These are phyloP conservation scores for Spilogale gracilis DNA, from an alignment of 2,113 vertebrate species.

Conservation along the genomic window DNA sequence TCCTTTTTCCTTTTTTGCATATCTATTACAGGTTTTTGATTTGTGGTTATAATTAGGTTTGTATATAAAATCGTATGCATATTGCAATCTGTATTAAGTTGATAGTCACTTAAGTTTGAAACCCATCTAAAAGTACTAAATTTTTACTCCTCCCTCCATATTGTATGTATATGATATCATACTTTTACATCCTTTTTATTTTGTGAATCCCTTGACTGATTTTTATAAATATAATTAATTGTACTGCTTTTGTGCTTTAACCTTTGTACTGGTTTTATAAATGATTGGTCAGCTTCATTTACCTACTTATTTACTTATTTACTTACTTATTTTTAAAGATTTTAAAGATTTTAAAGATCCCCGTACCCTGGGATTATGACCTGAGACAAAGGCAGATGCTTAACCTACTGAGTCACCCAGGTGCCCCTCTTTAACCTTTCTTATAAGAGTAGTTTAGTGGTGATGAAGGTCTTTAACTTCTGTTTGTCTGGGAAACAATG, in stretches of 20 bases:
- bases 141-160: background rate
- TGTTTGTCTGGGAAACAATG: background rate
- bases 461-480: background rate
- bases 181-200: background rate
- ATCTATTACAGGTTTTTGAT: background rate
- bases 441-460: background rate
- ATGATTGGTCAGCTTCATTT: background rate
- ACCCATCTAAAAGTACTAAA: background rate
- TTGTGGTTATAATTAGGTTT: background rate
- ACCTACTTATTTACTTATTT: background rate
- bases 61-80: background rate
- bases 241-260: background rate
- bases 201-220: background rate
- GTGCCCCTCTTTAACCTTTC: background rate
- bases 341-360: too few relatives aligned
- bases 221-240: background rate
- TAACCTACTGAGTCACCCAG: too few relatives aligned
- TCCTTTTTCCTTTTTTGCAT: background rate
- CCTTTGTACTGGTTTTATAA: background rate
- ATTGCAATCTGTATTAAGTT: background rate
- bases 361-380: too few relatives aligned
- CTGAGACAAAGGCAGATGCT: too few relatives aligned
- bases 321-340: too few relatives aligned
- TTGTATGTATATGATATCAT: background rate
- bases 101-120: background rate